Conservation (phyloP, 2,797 vertebrate genomes). For the Oreonectes daqikongensis region DNA sequence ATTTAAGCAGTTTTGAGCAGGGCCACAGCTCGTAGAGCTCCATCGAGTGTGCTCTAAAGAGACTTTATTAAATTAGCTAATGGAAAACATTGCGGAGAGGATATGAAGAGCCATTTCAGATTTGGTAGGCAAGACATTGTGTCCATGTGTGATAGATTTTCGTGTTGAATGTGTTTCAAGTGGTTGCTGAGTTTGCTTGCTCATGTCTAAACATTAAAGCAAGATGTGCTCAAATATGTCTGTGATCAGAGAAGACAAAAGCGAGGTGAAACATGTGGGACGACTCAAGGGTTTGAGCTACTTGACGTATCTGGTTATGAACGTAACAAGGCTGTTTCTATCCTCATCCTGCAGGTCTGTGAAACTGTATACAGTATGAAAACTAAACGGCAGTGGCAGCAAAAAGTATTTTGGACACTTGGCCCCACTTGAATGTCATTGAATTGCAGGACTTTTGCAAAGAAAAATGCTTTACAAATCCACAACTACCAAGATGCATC, state of each 20-base stretch:
- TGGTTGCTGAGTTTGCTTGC: constrained; percentile 23
- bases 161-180: constrained; percentile 25
- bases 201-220: constrained; percentile 19
- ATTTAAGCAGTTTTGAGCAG: constrained; percentile 17
- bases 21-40: neutral
- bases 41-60: constrained; percentile 6
- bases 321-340: neutral
- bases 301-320: neutral
- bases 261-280: neutral
- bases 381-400: too few relatives aligned
- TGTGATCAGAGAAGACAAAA: neutral
- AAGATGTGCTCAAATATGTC: constrained; percentile 26
- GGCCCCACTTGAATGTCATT: neutral
- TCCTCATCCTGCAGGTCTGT: neutral
- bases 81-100: constrained; percentile 20
- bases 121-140: constrained; percentile 20
- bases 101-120: constrained; percentile 15
- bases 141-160: constrained; percentile 26
- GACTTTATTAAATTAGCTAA: constrained; percentile 39
- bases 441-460: too few relatives aligned
- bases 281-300: neutral
- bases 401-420: neutral
- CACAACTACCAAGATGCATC: too few relatives aligned
- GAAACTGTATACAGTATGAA: constrained; percentile 3
- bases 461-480: too few relatives aligned